A percentile compares a stretch with the other conserved stretches of the same genome.
These are phyloP conservation scores for Dysdera silvatica DNA, from an alignment of 1,140 invertebrate genomes.

Conservation along the genomic window DNA sequence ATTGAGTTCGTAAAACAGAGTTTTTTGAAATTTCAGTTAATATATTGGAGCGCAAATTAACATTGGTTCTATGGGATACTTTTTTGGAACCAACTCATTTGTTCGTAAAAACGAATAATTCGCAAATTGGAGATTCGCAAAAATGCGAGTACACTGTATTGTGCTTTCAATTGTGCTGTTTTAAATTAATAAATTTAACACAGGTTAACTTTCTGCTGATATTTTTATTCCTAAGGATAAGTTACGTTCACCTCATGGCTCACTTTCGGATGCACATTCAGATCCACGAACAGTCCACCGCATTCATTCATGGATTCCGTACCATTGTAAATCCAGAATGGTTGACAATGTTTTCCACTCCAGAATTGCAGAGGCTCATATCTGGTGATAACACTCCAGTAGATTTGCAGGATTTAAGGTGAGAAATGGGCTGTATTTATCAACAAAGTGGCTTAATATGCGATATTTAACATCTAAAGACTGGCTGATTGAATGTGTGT, in stretches of 20 bases:
- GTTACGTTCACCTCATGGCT: conserved; percentile 97
- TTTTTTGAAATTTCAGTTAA: too few relatives aligned
- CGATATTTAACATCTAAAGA: too few relatives aligned
- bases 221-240: conserved; percentile 61
- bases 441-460: too few relatives aligned
- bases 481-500: too few relatives aligned
- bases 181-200: background rate
- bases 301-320: conserved; percentile 92
- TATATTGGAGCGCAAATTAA: too few relatives aligned
- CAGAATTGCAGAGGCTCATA: conserved; percentile 83
- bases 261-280: conserved; percentile 96
- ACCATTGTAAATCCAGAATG: conserved; percentile 92
- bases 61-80: too few relatives aligned
- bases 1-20: too few relatives aligned
- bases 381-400: conserved; percentile 84
- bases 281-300: conserved; percentile 90
- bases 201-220: background rate
- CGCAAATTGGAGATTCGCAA: too few relatives aligned
- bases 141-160: too few relatives aligned
- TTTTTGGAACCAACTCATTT: too few relatives aligned
- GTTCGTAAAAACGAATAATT: too few relatives aligned
- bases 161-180: background rate
- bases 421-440: too few relatives aligned
- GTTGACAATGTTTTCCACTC: conserved; percentile 90
- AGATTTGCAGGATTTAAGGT: conserved; percentile 78